phyloP scores from a whole-genome alignment of 2,797 vertebrate species.

The Enteromius argenteus region DNA sequence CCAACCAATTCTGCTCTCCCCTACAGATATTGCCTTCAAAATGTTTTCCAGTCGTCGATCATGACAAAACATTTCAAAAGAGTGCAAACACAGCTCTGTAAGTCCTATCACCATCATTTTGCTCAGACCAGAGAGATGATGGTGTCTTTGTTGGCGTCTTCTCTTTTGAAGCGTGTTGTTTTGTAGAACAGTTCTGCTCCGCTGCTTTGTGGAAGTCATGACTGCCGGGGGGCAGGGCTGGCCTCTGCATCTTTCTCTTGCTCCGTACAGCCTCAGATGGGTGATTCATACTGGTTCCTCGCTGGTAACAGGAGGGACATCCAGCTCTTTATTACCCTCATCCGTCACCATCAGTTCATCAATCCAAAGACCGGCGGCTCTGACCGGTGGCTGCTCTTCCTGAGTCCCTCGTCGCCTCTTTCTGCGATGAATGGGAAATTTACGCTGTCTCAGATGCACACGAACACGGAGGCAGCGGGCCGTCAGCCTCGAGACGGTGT shows the following conservation, averaged over 20 bases:
- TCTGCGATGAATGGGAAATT: constrained; percentile 74
- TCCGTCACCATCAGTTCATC: constrained; percentile 84
- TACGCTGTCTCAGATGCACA: constrained; percentile 71
- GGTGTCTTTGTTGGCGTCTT: constrained; percentile 33
- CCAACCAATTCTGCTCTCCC: background rate
- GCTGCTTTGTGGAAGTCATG: constrained; percentile 35
- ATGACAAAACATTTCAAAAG: constrained; percentile 46
- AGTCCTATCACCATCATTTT: constrained; percentile 33
- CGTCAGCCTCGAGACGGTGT: constrained; percentile 35
- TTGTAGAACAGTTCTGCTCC: constrained; percentile 43
- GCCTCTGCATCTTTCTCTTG: constrained; percentile 56
- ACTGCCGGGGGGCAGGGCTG: constrained; percentile 13
- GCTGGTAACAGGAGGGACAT: constrained; percentile 80
- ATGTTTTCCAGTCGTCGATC: constrained; percentile 33
- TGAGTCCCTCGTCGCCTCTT: constrained; percentile 72
- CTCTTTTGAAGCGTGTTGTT: constrained; percentile 35
- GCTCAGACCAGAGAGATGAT: constrained; percentile 44
- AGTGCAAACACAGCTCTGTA: constrained; percentile 1
- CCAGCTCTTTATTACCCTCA: constrained; percentile 84
- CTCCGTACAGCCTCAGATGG: constrained; percentile 73
- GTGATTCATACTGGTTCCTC: constrained; percentile 83
- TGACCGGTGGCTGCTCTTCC: constrained; percentile 68
- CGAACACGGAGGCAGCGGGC: constrained; percentile 53
- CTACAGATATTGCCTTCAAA: constrained; percentile 26
- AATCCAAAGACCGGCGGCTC: constrained; percentile 69